Conservation (phyloP, 2,888 invertebrate genomes). For the Hirtodrosophila trivittata region DNA sequence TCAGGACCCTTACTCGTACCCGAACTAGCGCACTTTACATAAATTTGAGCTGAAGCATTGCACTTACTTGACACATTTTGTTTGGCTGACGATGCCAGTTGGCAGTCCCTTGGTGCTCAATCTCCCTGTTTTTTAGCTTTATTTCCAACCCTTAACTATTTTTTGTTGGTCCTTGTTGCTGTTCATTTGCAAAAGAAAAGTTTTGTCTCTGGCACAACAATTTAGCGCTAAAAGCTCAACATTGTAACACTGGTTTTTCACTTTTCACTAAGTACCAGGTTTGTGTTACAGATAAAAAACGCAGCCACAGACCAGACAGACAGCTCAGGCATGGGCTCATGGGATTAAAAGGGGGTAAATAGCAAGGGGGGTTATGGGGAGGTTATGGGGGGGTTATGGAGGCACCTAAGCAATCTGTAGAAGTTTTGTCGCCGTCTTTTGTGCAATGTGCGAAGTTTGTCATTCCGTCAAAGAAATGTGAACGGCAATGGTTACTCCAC, state of each 20-base stretch:
- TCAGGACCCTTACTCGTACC: slow-evolving; percentile 6
- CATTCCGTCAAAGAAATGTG: slow-evolving; percentile 67
- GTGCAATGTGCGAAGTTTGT: slow-evolving; percentile 72
- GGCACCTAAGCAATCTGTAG: slow-evolving; percentile 55
- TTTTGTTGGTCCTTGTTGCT: slow-evolving; percentile 52
- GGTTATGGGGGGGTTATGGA: neutral
- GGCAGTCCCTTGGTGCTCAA: slow-evolving; percentile 8
- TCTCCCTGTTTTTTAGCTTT: slow-evolving; percentile 8
- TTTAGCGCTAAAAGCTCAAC: slow-evolving; percentile 74
- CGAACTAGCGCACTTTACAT: slow-evolving; percentile 68
- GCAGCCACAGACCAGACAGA: slow-evolving; percentile 28
- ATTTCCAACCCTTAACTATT: slow-evolving; percentile 37
- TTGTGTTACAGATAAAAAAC: slow-evolving; percentile 69
- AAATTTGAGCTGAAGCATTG: slow-evolving; percentile 72
- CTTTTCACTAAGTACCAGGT: slow-evolving; percentile 74
- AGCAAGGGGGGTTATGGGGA: neutral
- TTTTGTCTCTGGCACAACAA: slow-evolving; percentile 73
- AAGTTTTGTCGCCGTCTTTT: slow-evolving; percentile 65
- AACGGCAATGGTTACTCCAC: slow-evolving; percentile 33
- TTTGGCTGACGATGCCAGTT: slow-evolving; percentile 43
- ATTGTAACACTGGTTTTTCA: slow-evolving; percentile 76
- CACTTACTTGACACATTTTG: slow-evolving; percentile 75
- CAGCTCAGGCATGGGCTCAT: neutral
- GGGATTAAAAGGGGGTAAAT: neutral
- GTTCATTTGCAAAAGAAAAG: slow-evolving; percentile 58